Evolutionary conservation across 1,140 invertebrate species (phyloP), one percentile per base, ranked within the genome.

Genomic region (Lethocerus indicus): DNA sequence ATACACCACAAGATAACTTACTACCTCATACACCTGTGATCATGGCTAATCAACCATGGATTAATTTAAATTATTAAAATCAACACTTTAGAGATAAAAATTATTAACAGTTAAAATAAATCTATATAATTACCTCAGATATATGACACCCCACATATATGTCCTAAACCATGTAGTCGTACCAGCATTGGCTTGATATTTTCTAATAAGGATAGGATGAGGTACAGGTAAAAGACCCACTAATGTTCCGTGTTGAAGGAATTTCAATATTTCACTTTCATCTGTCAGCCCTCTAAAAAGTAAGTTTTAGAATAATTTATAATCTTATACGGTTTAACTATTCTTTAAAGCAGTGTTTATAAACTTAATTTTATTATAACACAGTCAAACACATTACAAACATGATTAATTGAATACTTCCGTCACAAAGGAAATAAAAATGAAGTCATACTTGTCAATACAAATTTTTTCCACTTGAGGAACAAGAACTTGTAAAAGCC

Each of bases 381-480:
- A n/a, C n/a, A n/a, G n/a, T n/a, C n/a, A n/a, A n/a, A n/a, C n/a
- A n/a, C n/a, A n/a, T n/a, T n/a, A n/a, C n/a, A n/a, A n/a, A n/a
- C n/a, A n/a, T n/a, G n/a, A n/a, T n/a, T n/a, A n/a, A n/a, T n/a
- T n/a, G n/a, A n/a, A n/a, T n/a, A n/a, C n/a, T n/a, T n/a, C n/a
- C n/a, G n/a, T n/a, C n/a, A n/a, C n/a, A n/a, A n/a, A n/a, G n/a
- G n/a, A n/a, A n/a, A n/a, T n/a, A n/a, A n/a, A 50, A 32, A 50
- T 14, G 27, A 43, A 28, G n/a, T 50, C 77, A 74, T 66, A 96
- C 90, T 98, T 98, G 65, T 99, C 95, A 61, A 98, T 98, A 67
- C 95, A 98, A 58, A 98, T 98, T 71, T 98, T 98, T 69, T 98
- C 95, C 9, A 99, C 95, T 72, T 99, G 95, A 41, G 96, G 95